Evolutionary conservation across 2,888 invertebrate genomes (phyloP).

Genomic region (Stegophylla sp.): DNA sequence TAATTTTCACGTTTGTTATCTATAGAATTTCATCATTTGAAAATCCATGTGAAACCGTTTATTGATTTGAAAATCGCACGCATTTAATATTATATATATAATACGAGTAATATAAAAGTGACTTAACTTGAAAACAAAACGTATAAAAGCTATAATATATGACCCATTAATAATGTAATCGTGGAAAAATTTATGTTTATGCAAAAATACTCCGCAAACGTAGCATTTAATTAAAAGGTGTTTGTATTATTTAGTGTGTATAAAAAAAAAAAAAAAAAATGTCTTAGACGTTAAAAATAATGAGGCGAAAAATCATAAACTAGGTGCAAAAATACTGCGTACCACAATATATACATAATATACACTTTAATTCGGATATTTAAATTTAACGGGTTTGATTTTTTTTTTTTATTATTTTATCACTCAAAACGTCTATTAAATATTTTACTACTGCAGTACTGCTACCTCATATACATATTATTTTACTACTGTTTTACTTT

Average conservation of each 20-base stretch:
- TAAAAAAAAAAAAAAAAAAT: slow-evolving; percentile 2
- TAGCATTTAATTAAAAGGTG: slow-evolving; percentile 16
- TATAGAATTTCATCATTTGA: no score
- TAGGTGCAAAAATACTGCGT: slow-evolving; percentile 17
- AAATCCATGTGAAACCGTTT: no score
- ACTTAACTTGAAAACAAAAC: neutral
- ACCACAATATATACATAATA: neutral
- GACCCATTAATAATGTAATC: neutral
- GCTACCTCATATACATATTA: neutral
- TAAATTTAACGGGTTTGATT: slow-evolving; percentile 30
- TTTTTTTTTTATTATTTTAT: slow-evolving; percentile 12
- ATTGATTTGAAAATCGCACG: no score
- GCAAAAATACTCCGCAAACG: slow-evolving; percentile 22
- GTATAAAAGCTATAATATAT: neutral
- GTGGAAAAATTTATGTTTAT: neutral
- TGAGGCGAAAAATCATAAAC: slow-evolving; percentile 23
- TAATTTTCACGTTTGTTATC: no score
- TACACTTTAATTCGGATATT: neutral
- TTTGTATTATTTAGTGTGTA: neutral
- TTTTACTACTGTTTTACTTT: slow-evolving; percentile 25
- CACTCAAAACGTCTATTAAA: slow-evolving; percentile 35
- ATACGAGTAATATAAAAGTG: no score
- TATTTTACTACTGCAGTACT: slow-evolving; percentile 27
- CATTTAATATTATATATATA: no score
- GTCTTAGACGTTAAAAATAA: slow-evolving; percentile 12